Evolutionary conservation across 2,888 invertebrate species (phyloP).

Genomic region (Nezara viridula): DNA sequence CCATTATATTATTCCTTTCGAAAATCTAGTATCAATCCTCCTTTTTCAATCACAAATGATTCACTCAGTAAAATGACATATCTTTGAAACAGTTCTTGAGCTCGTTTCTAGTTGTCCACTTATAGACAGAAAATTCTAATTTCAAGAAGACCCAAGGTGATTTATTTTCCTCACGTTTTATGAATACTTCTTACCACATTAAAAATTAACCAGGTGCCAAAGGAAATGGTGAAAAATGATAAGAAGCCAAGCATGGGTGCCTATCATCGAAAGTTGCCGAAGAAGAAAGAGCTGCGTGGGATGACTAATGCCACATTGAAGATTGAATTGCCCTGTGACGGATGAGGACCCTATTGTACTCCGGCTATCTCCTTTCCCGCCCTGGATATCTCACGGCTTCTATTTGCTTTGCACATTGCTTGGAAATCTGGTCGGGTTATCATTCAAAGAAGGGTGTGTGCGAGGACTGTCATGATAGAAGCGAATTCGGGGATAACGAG

Average conservation of each 20-base stretch:
- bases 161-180: no score
- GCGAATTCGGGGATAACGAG: not conserved
- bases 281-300: slow-evolving; percentile 24
- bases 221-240: not conserved
- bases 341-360: not conserved
- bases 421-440: not conserved
- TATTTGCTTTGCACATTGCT: slow-evolving; percentile 16
- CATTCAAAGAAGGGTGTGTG: not conserved
- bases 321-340: slow-evolving; percentile 22
- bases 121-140: no score
- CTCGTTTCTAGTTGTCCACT: no score
- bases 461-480: not conserved
- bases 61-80: no score
- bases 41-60: no score
- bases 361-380: not conserved
- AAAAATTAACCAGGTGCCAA: no score
- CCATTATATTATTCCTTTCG: no score
- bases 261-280: not conserved
- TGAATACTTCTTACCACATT: no score
- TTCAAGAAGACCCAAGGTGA: no score
- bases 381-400: not conserved
- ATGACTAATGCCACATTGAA: not conserved
- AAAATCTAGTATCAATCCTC: no score
- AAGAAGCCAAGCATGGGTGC: not conserved
- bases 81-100: no score